These are phyloP conservation scores for Carassius carassius DNA, from an alignment of 2,113 vertebrate genomes.

Conservation along the genomic window DNA sequence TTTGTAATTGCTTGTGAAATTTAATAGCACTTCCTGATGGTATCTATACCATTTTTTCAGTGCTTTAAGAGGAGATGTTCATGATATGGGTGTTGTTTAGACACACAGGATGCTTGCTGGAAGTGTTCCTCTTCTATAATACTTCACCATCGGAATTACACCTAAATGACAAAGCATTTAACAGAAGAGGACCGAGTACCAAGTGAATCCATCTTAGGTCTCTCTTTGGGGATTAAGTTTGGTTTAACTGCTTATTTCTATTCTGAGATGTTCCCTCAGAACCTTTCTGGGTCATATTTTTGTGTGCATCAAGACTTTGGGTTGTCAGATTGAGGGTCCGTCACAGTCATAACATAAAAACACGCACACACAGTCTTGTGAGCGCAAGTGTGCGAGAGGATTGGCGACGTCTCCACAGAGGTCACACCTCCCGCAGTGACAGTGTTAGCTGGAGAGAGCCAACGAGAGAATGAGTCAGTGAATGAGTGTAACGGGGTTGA, in stretches of 20 bases:
- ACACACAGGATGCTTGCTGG: not conserved
- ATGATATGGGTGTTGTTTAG: not conserved
- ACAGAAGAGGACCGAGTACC: not conserved
- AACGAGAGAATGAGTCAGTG: constrained; percentile 14
- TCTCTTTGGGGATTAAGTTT: constrained; percentile 28
- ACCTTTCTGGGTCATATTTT: constrained; percentile 32
- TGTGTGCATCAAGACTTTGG: constrained; percentile 12
- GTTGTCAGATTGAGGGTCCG: constrained; percentile 31
- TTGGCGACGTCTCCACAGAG: constrained; percentile 13
- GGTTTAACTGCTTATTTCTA: constrained; percentile 28
- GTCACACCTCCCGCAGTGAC: constrained; percentile 33
- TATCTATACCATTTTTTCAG: not conserved
- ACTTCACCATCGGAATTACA: not conserved
- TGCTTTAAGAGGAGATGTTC: not conserved
- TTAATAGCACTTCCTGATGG: no score
- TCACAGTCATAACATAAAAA: constrained; percentile 3
- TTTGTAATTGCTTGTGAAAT: no score
- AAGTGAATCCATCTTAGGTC: constrained; percentile 19
- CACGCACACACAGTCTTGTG: not conserved
- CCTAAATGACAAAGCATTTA: constrained; percentile 6
- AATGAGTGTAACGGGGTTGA: constrained; percentile 25
- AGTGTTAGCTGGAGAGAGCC: constrained; percentile 1
- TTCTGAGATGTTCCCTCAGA: constrained; percentile 12
- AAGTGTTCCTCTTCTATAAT: not conserved
- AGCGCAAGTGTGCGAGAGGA: not conserved